These are phyloP conservation scores for Hyposmocoma kahamanoa DNA, from an alignment of 1,140 invertebrate genomes.

Conservation along the genomic window DNA sequence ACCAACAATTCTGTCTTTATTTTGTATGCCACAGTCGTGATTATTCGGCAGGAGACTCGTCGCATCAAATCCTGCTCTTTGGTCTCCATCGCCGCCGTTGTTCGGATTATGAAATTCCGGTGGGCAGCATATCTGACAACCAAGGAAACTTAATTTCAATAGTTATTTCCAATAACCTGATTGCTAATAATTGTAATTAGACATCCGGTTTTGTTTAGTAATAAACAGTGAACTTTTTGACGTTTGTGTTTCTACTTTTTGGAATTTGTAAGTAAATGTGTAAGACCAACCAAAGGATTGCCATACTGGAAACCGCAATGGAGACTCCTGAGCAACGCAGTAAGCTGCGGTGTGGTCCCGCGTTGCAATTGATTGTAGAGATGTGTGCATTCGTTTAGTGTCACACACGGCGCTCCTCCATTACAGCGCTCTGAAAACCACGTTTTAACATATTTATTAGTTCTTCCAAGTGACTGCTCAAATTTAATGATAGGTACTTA, in stretches of 20 bases:
- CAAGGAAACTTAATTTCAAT: too few relatives aligned
- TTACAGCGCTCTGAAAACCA: constrained; percentile 28
- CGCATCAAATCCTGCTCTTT: not conserved
- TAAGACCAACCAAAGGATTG: constrained; percentile 29
- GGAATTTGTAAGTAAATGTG: too few relatives aligned
- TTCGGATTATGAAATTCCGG: constrained; percentile 18
- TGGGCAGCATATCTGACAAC: constrained; percentile 47
- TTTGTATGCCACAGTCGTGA: constrained; percentile 41
- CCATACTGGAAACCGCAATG: constrained; percentile 38
- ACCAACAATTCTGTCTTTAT: constrained; percentile 52
- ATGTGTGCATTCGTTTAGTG: constrained; percentile 15
- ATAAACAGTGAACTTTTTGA: too few relatives aligned
- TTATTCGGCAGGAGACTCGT: constrained; percentile 28
- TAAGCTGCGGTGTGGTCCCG: constrained; percentile 16
- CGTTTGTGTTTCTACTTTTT: too few relatives aligned
- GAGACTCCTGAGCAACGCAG: constrained; percentile 22
- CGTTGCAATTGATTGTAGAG: constrained; percentile 20
- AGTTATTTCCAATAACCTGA: too few relatives aligned
- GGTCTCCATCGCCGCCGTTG: not conserved
- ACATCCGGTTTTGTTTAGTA: too few relatives aligned
- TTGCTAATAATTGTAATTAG: too few relatives aligned
- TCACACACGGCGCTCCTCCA: constrained; percentile 23
- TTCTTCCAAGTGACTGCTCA: too few relatives aligned
- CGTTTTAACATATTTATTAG: too few relatives aligned
- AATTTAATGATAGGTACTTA: too few relatives aligned